Evolutionary conservation across 35 echinoderm and acorn worm genomes (phyloP).

Genomic region (Lytechinus pictus): DNA sequence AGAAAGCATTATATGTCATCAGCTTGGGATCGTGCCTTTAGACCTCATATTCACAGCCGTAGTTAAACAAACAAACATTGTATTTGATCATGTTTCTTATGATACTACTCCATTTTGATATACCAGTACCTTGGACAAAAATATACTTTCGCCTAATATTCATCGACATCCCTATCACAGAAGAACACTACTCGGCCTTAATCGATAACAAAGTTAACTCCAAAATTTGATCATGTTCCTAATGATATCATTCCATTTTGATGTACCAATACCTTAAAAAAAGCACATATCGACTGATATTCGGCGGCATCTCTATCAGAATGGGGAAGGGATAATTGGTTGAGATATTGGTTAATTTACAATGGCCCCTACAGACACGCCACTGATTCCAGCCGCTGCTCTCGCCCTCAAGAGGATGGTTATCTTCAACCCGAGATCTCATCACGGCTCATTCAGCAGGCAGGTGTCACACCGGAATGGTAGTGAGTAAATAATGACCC

Average conservation of each 20-base stretch:
- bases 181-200: no score
- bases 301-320: background rate
- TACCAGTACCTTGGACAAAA: no score
- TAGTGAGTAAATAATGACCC: slow-evolving; percentile 39
- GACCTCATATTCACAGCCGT: no score
- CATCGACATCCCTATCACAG: no score
- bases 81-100: no score
- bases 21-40: no score
- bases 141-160: no score
- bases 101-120: no score
- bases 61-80: no score
- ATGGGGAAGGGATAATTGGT: background rate
- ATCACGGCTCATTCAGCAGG: slow-evolving; percentile 34
- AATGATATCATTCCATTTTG: background rate
- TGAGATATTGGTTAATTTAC: background rate
- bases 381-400: background rate
- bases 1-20: no score
- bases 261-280: background rate
- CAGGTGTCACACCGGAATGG: slow-evolving; percentile 48
- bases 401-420: background rate
- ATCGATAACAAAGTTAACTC: no score
- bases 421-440: background rate
- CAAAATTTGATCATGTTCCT: background rate
- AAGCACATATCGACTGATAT: background rate
- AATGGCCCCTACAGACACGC: background rate